Evolutionary conservation across 2,888 invertebrate genomes (phyloP), one percentile per base, ranked within the genome.

Genomic region (Cerceris ruficornis): DNA sequence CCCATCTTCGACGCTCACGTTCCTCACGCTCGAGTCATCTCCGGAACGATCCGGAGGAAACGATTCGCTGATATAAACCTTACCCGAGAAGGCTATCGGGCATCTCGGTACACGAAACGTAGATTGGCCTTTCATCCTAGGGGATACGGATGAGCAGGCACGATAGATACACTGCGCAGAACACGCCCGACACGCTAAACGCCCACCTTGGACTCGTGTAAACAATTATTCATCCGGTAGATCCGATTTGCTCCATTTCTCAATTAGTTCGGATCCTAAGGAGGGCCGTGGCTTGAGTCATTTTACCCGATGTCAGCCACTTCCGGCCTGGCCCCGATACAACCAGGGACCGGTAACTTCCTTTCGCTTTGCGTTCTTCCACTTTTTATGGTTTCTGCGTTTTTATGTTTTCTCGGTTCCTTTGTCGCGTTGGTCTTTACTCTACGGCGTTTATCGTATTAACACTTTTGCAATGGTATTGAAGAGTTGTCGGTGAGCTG

Each of bases 221-320:
- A 86, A 86, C 85, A 84, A 86, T 86, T 85, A 86, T 77, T 86
- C 85, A 85, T 81, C 77, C 80, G 60, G 68, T 58, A 55, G 64
- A 66, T 75, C 68, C 77, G 83, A 81, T 81, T 85, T 69, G 75
- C 72, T 75, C 77, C 74, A 61, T 76, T 80, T 84, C 82, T 81
- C 81, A 73, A 82, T 84, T 79, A 73, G 68, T 41, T 55, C 69
- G 62, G 60, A 59, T 54, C 58, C 42, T 28, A n/a, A 52, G 59
- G 67, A n/a, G 50, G 62, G 69, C 43, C 46, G 61, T 49, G 68
- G 70, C 52, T 62, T 77, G 82, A 77, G 28, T 82, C 75, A 75
- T 70, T 50, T 58, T 13, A 42, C 15, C 14, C 50, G 66, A 15
- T 64, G 62, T 67, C 78, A 46, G 58, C 49, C 69, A 76, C 60